phyloP scores from a whole-genome alignment of 92 coral and sea anemone genomes.

The Siderastrea siderea region DNA sequence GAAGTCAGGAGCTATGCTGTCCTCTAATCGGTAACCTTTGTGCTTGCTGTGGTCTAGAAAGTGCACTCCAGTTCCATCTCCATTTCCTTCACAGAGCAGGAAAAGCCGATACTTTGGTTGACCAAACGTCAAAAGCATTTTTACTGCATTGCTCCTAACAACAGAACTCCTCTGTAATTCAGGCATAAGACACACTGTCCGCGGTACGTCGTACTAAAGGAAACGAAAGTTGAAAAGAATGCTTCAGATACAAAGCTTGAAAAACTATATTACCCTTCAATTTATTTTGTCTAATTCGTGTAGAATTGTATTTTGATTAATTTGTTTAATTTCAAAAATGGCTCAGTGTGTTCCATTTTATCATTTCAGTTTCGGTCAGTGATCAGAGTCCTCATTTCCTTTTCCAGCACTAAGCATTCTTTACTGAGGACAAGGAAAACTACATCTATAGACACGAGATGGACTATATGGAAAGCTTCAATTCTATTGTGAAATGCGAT shows the following conservation, averaged over 20 bases:
- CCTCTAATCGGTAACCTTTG: slow-evolving; percentile 65
- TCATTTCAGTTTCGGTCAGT: no score
- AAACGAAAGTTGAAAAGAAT: not conserved
- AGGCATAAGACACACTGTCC: slow-evolving; percentile 72
- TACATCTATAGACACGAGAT: no score
- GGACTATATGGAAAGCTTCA: no score
- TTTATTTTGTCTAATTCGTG: no score
- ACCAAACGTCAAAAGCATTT: slow-evolving; percentile 20
- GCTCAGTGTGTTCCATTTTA: no score
- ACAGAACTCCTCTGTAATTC: slow-evolving; percentile 58
- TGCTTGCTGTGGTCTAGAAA: slow-evolving; percentile 73
- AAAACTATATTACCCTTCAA: no score
- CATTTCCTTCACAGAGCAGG: slow-evolving; percentile 78
- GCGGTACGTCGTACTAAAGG: slow-evolving; percentile 66
- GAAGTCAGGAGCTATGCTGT: slow-evolving; percentile 47
- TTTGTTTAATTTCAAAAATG: no score
- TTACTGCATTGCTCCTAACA: slow-evolving; percentile 12
- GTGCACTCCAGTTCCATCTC: slow-evolving; percentile 86
- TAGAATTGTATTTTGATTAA: no score
- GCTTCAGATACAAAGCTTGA: not conserved
- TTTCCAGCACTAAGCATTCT: no score
- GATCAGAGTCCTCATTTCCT: no score
- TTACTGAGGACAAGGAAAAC: no score
- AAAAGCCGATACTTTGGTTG: slow-evolving; percentile 68
- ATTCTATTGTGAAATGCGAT: no score